Conservation (phyloP, 1,140 invertebrate species). For the Eriosoma lanigerum region DNA sequence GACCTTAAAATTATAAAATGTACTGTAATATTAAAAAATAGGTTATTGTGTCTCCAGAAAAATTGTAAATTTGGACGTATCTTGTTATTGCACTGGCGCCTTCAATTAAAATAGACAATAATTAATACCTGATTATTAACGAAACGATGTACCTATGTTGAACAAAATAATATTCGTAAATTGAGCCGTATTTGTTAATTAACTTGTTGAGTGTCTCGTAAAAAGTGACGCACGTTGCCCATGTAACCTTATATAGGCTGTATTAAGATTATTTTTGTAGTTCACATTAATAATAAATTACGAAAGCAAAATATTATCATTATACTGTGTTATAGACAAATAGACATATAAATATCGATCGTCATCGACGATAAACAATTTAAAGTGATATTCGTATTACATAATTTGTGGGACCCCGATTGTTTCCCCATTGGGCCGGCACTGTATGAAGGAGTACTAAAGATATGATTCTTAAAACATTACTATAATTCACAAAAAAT, state of each 20-base stretch:
- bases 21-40: no score
- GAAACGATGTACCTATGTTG: conserved; percentile 2
- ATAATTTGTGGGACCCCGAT: background rate
- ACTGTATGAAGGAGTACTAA: no score
- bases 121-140: background rate
- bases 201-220: background rate
- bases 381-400: background rate
- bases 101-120: conserved; percentile 14
- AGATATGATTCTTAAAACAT: no score
- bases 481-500: no score
- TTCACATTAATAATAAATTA: conserved; percentile 19
- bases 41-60: no score
- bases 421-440: no score
- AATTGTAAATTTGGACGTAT: no score
- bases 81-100: no score
- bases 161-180: background rate
- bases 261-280: background rate
- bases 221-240: background rate
- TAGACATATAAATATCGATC: background rate
- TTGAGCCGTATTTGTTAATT: background rate
- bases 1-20: no score
- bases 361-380: background rate
- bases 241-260: background rate
- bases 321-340: background rate
- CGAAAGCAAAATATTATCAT: background rate